Evolutionary conservation across 2,797 vertebrate genomes (phyloP), one percentile per base, ranked within the genome.

Genomic region (Poliocrania exsul): DNA sequence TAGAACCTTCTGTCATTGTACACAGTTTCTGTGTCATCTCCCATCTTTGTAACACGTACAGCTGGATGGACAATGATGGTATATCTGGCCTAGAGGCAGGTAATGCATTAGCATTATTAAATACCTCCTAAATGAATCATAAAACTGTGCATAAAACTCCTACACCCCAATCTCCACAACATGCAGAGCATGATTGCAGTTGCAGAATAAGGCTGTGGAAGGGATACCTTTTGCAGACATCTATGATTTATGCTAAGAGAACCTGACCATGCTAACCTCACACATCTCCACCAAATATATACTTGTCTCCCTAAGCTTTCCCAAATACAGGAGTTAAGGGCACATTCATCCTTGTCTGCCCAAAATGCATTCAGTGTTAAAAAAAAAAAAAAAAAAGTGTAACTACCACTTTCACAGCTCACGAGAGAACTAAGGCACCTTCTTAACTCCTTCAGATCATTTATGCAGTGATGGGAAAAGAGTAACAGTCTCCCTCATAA

Each of bases 161-260:
- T 24, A 6, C 4, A 6, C 5, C 19, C 29, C 51, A 66, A 17
- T 16, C 38, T 19, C 33, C 71, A 40, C 8, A 15, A 37, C 25
- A 24, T 8, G 11, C 19, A 16, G 4, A 60, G 50, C 12, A 3
- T 1, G 49, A 28, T 0, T 82, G 51, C 31, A 56, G 25, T 2
- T 37, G 72, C 20, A 67, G 81, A 50, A 60, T 24, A 33, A 71
- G 14, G 47, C 4, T 56, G 25, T 11, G 5, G 17, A 60, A 67
- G 24, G 5, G 31, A 33, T 3, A 61, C 13, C 20, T 86, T 38
- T 13, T 35, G 25, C 46, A 78, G 37, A 42, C 13, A 31, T 9
- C 53, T 61, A 24, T 26, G 33, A 40, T 28, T 54, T 62, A 26
- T 5, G 6, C 16, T 31, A 16, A 67, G 31, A 79, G 74, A 83